Conservation (phyloP, 2,797 vertebrate species). For the Macrochelys suwanniensis region DNA sequence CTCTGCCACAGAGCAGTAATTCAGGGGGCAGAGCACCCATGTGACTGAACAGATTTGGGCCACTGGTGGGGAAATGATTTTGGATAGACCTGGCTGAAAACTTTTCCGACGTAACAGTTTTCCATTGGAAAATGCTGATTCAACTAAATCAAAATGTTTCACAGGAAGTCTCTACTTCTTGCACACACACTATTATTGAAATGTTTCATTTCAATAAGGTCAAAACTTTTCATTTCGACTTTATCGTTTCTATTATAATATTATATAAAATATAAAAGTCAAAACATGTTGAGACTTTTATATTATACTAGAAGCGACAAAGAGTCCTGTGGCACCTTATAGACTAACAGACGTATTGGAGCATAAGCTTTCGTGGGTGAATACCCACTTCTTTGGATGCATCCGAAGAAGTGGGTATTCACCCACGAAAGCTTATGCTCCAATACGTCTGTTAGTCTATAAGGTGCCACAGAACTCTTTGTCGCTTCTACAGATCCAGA, state of each 20-base stretch:
- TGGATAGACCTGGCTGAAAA: not conserved
- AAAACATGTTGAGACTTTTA: not conserved
- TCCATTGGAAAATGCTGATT: not conserved
- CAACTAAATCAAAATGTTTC: no score
- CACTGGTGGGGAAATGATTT: conserved; percentile 39
- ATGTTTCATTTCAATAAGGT: not conserved
- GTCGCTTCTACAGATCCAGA: no score
- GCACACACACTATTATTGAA: not conserved
- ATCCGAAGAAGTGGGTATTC: no score
- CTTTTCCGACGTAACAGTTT: not conserved
- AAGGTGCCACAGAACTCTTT: no score
- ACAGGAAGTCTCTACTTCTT: no score
- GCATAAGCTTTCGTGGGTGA: no score
- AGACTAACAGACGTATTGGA: no score
- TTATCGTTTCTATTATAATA: not conserved
- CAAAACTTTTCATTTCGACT: not conserved
- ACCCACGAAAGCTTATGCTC: no score
- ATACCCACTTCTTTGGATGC: no score
- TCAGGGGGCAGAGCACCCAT: conserved; percentile 21
- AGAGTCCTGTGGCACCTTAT: no score
- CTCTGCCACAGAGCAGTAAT: not conserved
- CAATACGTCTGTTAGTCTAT: no score
- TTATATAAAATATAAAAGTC: not conserved
- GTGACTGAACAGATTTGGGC: conserved; percentile 33
- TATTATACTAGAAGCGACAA: no score